Evolutionary conservation across 2,797 vertebrate species (phyloP), one percentile per base, ranked within the genome.

Genomic region (Okamejei kenojei): DNA sequence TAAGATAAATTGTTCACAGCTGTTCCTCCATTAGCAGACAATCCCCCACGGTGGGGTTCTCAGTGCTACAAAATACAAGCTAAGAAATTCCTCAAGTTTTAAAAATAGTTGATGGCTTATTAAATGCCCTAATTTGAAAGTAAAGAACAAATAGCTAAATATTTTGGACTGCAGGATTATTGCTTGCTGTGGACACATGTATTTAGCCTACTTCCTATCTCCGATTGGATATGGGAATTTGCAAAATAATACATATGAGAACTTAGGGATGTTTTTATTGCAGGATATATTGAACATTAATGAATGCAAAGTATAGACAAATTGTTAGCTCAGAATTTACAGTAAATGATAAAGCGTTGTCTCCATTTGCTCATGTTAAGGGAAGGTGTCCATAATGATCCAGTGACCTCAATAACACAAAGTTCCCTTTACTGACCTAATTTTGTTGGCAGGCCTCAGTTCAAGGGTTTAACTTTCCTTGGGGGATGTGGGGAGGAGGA

Each of bases 1-100:
- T 26, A 61, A 84, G 54, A 61, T 84, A 84, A 84, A 84, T 84
- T 84, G 81, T 61, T 61, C 54, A 61, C 81, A 84, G 54, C 81
- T 84, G 81, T 84, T 84, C 54, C 54, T 61, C 81, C 81, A 84
- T 61, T 61, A 29, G n/a, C 45, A 61, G 81, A 84, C 54, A 61
- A 84, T 61, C 54, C 81, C 54, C 26, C 26, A n/a, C 29, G 26
- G 81, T 84, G 23, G 81, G 54, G n/a, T 84, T 84, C 54, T 61
- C 54, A 84, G 13, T 58, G 13, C 58, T 84, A 29, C 54, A 84
- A 84, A 84, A 79, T 79, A 38, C 58, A 84, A 84, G 26, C 54
- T 29, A 84, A 61, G 19, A 17, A 84, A 61, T 84, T 82, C 54
- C 54, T 61, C 26, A 0, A 61, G 11, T 61, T 61, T 61, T 84